Base-by-base conservation (phyloP, 2,888 invertebrate species). In the Celastrina argiolus region DNA sequence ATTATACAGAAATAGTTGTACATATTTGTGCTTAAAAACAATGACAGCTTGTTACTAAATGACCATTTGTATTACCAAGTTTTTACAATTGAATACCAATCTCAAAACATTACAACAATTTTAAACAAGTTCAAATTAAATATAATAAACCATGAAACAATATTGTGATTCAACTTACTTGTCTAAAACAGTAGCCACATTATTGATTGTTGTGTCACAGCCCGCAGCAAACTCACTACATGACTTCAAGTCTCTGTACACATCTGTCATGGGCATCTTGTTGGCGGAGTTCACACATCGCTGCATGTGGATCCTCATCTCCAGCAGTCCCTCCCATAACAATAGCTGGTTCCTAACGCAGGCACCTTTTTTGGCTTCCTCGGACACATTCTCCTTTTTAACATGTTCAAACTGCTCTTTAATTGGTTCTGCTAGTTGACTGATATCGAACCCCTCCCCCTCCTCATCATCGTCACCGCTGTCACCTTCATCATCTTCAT, bases 251-350 rank as follows among this genome's bases (percentile, higher is more conserved):
- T 87, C 75, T 10, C 84, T 77, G 74, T 93, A 93, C 6, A 78
- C 79, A 7, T 94, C 92, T 22, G 85, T 79, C 74, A 95, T 93
- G 0, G 98, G 98, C 84, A 98, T 92, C 79, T 94, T 94, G 82
- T 98, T 98, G 0, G 95, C 93, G 14, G 93, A 92, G 56, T 92
- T 86, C 65, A 97, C 81, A 75, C 95, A 93, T 81, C 97, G 96
- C 81, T 98, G 98, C 28, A 98, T 83, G 78, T 96, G 95, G 74
- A 98, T 98, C 72, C 98, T 92, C 79, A 95, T 92, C 85, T 98
- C 97, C 28, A 98, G 81, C 4, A 98, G 81, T 66, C 93, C 94
- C 81, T 98, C 98, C 97, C 97, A 98, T 1, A 97, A 78, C 45
- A 92, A 87, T 34, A 96, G 80, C 78, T 96, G 96, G 75, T 94